Evolutionary conservation across 2,113 vertebrate genomes (phyloP).

Genomic region (Oreochromis aureus): DNA sequence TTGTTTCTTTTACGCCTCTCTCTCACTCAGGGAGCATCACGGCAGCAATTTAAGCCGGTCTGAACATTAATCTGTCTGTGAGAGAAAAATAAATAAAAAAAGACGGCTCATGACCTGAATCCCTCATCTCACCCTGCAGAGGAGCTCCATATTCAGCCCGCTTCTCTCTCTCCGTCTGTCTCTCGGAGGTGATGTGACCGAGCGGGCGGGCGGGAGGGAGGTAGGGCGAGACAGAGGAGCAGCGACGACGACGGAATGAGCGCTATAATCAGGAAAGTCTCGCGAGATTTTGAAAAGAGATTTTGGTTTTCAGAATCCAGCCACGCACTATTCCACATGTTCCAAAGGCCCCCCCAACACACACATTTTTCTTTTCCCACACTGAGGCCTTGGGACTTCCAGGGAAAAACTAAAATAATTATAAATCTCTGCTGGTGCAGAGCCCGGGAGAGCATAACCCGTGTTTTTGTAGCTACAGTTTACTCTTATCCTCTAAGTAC

Average conservation of each 20-base stretch:
- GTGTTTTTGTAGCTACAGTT: neutral
- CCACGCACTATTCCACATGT: neutral
- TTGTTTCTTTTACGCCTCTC: neutral
- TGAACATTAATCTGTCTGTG: neutral
- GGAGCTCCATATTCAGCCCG: conserved; percentile 1
- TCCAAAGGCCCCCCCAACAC: neutral
- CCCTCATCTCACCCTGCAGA: neutral
- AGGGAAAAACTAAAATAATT: neutral
- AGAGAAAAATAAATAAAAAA: fast-evolving
- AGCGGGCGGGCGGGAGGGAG: neutral
- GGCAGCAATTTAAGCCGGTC: neutral
- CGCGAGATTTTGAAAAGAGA: conserved; percentile 24
- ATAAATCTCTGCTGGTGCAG: neutral
- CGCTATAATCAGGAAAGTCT: neutral
- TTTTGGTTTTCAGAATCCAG: neutral
- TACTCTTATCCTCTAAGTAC: neutral
- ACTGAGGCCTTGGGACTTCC: neutral
- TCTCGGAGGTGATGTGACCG: conserved; percentile 16
- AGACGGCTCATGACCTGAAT: neutral
- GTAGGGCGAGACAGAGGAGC: neutral
- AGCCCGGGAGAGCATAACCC: neutral
- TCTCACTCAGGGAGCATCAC: neutral
- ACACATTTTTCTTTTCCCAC: neutral
- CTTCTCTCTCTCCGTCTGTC: neutral
- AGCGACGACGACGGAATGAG: neutral